phyloP scores from a whole-genome alignment of 2,888 invertebrate genomes.

The Cloeon dipterum region DNA sequence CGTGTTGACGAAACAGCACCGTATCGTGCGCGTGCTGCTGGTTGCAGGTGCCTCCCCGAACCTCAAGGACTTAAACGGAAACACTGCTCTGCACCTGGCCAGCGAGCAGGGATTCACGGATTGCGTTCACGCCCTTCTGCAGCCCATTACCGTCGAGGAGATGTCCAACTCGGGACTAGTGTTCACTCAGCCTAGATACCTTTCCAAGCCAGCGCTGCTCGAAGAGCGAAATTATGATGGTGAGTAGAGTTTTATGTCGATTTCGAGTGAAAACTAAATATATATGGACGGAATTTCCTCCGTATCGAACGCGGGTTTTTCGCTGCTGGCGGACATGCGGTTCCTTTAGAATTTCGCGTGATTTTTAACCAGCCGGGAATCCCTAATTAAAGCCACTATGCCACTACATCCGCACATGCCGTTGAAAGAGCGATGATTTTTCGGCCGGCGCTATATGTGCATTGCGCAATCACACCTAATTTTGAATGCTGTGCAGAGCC shows the following conservation, averaged over 20 bases:
- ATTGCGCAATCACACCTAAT: too few species aligned
- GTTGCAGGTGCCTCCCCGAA: conserved; percentile 46
- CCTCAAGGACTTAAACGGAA: conserved; percentile 48
- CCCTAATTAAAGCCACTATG: too few species aligned
- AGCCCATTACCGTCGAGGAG: conserved; percentile 31
- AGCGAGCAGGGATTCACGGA: conserved; percentile 41
- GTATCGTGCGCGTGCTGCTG: conserved; percentile 51
- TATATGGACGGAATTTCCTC: too few species aligned
- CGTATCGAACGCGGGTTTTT: too few species aligned
- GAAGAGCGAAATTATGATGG: conserved; percentile 71
- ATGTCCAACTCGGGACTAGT: conserved; percentile 13
- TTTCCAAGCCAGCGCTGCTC: conserved; percentile 31
- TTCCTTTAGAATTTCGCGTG: too few species aligned
- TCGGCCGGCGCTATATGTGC: too few species aligned
- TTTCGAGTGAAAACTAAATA: too few species aligned
- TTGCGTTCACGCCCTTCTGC: conserved; percentile 48
- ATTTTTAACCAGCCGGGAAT: too few species aligned
- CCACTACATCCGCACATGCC: too few species aligned
- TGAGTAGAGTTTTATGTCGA: conserved; percentile 28
- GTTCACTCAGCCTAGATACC: conserved; percentile 17
- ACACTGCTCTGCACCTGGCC: conserved; percentile 72
- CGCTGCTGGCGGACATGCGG: too few species aligned
- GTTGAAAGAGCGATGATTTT: too few species aligned
- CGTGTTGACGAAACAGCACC: conserved; percentile 48
- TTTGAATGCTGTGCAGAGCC: too few species aligned